phyloP scores from a whole-genome alignment of 2,888 invertebrate species.

The Andrena praecox region DNA sequence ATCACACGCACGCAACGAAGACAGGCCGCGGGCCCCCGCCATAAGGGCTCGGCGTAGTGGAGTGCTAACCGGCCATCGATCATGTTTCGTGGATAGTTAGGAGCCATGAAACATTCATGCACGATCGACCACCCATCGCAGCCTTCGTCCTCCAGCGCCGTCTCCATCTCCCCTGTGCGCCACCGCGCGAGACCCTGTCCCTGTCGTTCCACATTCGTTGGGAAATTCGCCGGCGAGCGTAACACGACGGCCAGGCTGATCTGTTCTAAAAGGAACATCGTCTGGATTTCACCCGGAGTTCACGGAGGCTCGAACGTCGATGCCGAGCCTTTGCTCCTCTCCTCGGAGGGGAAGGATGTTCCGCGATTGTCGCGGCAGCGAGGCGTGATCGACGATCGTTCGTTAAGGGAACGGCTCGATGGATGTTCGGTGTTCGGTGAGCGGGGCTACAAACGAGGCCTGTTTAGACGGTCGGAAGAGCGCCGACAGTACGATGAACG shows the following conservation, averaged over 20 bases:
- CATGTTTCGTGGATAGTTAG: conserved; percentile 82
- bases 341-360: background rate
- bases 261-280: background rate
- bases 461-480: conserved; percentile 66
- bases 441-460: conserved; percentile 66
- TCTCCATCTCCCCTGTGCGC: conserved; percentile 16
- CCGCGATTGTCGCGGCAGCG: conserved; percentile 14
- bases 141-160: conserved; percentile 61
- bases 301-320: background rate
- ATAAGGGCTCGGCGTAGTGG: conserved; percentile 70
- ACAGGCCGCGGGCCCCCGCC: conserved; percentile 29
- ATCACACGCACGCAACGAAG: conserved; percentile 61
- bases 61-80: conserved; percentile 82
- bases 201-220: background rate
- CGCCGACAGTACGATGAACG: conserved; percentile 70
- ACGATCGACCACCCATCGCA: conserved; percentile 78
- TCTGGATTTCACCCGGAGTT: too few relatives aligned
- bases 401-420: conserved; percentile 40
- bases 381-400: conserved; percentile 47
- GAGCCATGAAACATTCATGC: conserved; percentile 82
- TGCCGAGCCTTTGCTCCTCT: background rate
- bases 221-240: background rate
- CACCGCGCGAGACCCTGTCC: background rate
- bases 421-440: conserved; percentile 47
- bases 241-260: background rate